Conservation (phyloP, 2,888 invertebrate species). For the Dione juno region DNA sequence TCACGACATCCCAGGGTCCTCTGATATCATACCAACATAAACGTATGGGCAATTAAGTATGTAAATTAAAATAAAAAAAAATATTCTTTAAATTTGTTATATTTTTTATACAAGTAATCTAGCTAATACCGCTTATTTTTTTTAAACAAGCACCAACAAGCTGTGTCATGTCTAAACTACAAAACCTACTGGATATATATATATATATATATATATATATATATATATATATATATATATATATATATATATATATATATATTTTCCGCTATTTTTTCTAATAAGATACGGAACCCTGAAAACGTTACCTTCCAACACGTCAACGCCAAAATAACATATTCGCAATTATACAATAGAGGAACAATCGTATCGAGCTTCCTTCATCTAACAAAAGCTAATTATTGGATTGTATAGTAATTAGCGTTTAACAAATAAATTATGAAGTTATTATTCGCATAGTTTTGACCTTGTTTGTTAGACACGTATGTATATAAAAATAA, state of each 20-base stretch:
- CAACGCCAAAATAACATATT: neutral
- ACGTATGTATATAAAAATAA: neutral
- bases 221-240: no score
- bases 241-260: no score
- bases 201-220: no score
- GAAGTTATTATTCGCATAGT: conserved; percentile 10
- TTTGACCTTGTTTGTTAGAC: conserved; percentile 5
- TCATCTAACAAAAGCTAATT: conserved; percentile 4
- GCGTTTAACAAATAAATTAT: neutral
- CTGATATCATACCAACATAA: conserved; percentile 10
- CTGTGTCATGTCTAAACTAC: no score
- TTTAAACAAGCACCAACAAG: no score
- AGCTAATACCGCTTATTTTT: no score
- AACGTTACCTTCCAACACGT: neutral
- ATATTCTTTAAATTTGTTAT: no score
- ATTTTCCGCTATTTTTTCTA: no score
- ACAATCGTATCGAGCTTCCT: conserved; percentile 10
- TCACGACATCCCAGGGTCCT: conserved; percentile 19
- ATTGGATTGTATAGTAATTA: neutral
- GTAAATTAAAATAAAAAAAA: neutral
- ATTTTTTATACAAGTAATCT: no score
- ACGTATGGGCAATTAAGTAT: neutral
- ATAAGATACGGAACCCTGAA: no score
- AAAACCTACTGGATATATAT: no score
- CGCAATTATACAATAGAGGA: neutral